phyloP scores from a whole-genome alignment of 2,797 vertebrate genomes.

The Spatula clypeata region DNA sequence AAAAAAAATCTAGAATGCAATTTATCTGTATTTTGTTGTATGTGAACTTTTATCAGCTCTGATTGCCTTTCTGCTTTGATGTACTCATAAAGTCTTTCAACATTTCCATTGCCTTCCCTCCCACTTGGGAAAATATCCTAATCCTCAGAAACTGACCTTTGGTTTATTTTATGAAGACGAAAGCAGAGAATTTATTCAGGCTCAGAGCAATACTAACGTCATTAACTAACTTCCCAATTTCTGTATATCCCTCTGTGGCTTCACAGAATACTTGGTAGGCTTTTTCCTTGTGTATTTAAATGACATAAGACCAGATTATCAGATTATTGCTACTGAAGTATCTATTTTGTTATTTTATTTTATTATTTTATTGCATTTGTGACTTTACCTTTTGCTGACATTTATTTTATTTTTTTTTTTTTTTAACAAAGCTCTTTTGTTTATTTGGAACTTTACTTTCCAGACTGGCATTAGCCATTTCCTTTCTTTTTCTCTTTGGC shows the following conservation, averaged over 20 bases:
- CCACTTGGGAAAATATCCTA: conserved; percentile 74
- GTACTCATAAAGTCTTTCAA: conserved; percentile 67
- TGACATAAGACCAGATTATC: conserved; percentile 41
- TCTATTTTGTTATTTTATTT: conserved; percentile 16
- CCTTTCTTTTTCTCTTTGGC: background rate
- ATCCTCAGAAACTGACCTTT: conserved; percentile 73
- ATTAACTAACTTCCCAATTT: conserved; percentile 76
- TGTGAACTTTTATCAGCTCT: conserved; percentile 74
- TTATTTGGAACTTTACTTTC: background rate
- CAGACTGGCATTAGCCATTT: background rate
- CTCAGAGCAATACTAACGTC: conserved; percentile 72
- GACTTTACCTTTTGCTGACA: conserved; percentile 9
- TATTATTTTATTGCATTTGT: conserved; percentile 1
- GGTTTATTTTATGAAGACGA: conserved; percentile 71
- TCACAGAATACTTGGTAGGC: conserved; percentile 44
- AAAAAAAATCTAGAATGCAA: background rate
- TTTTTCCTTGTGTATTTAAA: conserved; percentile 68
- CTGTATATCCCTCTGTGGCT: conserved; percentile 65
- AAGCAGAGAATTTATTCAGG: conserved; percentile 80
- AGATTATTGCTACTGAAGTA: conserved; percentile 14
- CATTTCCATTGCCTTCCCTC: conserved; percentile 67
- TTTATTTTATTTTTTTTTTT: background rate
- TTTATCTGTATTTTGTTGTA: conserved; percentile 60
- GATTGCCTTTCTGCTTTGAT: conserved; percentile 76
- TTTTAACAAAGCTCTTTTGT: background rate